Base-by-base conservation (phyloP, 2,888 invertebrate species). In the Stenurella melanura region DNA sequence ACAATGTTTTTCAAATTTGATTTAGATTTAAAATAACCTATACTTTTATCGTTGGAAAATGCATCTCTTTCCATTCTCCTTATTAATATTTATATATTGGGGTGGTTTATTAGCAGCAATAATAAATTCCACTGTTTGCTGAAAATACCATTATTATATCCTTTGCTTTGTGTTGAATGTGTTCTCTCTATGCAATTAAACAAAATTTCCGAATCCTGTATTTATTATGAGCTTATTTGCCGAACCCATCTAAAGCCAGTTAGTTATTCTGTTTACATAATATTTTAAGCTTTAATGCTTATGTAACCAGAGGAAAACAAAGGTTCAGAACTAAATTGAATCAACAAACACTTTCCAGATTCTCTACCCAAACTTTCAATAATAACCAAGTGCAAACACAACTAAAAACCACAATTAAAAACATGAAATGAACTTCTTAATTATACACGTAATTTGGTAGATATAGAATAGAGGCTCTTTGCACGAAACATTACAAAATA, bases 221-320 rank as follows among this genome's bases (percentile, higher is more conserved):
- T 64, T 64, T 64, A 64, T 38, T 17, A 10, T 18, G 18, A 19
- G 38, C n/a, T 64, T 64, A 38, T 7, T 42, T 64, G 0, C 18
- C 64, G 18, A 42, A 64, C n/a, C 18, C 26, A 19, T 64, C 61
- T 30, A 7, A 19, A 19, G 26, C 38, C 38, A 38, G 38, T 42
- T 64, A 64, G 18, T 64, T 38, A 64, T 64, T 64, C 64, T 38
- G 42, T 64, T 38, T 38, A 19, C 19, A 17, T 38, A 42, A 64
- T 38, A 19, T 17, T 42, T 38, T 42, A 42, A 64, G 64, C 64
- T 38, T 17, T 64, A 64, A 42, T 64, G 64, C 38, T 42, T 38
- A 64, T 38, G 34, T 64, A 34, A n/a, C 34, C 30, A 61, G 17
- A 64, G 64, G 38, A 19, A 42, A 42, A 38, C 38, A 42, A 64